A percentile compares a stretch with the other conserved stretches of the same genome.
Conservation (phyloP, 2,113 vertebrate species). For the Addax nasomaculatus region DNA sequence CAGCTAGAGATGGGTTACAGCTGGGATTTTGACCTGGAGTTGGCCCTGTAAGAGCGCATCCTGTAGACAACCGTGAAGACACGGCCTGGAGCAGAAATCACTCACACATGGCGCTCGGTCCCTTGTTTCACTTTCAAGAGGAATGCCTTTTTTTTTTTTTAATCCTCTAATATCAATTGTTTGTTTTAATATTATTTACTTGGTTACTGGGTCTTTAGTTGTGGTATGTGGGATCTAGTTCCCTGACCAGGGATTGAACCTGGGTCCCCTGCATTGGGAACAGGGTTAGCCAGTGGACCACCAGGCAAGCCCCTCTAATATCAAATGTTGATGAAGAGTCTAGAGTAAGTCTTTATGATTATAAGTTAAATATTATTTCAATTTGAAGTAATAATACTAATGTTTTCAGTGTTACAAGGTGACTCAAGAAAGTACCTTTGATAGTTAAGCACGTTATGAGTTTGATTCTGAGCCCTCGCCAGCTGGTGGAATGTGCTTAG, state of each 20-base stretch:
- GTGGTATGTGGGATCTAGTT: not conserved
- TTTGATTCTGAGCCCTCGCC: not conserved
- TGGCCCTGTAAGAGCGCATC: fast-evolving
- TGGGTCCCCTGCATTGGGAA: not conserved
- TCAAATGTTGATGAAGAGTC: not conserved
- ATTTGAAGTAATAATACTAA: not conserved
- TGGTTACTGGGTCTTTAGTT: not conserved
- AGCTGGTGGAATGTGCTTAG: not conserved
- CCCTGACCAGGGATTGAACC: not conserved
- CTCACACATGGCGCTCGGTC: no score
- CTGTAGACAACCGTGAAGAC: not conserved
- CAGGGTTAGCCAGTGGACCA: not conserved
- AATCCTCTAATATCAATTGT: not conserved
- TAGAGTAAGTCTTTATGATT: not conserved
- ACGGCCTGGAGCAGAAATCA: fast-evolving
- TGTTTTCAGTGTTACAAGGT: not conserved
- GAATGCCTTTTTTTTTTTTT: not conserved
- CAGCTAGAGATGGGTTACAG: not conserved
- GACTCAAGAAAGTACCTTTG: not conserved
- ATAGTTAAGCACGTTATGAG: not conserved
- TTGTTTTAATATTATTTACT: not conserved
- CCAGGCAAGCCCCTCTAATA: not conserved
- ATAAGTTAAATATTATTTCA: not conserved
- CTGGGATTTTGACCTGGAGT: not conserved
- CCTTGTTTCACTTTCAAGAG: not conserved